Percentiles rank a stretch among this genome's conserved stretches.
These are phyloP conservation scores for Autographa pulchrina DNA, from an alignment of 2,888 invertebrate species.

Conservation along the genomic window DNA sequence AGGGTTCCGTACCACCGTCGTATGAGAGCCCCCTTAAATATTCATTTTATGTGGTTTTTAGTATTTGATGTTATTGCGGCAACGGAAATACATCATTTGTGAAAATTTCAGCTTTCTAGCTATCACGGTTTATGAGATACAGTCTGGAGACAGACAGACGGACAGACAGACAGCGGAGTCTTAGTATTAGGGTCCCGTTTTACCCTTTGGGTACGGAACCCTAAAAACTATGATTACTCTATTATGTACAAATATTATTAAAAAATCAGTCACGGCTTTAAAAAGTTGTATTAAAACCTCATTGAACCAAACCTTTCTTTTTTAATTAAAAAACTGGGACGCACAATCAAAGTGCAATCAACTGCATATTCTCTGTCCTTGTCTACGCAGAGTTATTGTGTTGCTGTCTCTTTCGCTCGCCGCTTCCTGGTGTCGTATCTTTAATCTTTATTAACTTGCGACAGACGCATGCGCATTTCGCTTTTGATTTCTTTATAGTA, in stretches of 20 bases:
- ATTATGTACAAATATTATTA: slow-evolving; percentile 24
- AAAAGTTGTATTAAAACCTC: slow-evolving; percentile 46
- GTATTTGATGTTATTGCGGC: too few relatives aligned
- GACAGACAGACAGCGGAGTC: too few relatives aligned
- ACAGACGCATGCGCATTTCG: slow-evolving; percentile 11
- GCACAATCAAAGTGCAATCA: slow-evolving; percentile 61
- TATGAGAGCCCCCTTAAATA: too few relatives aligned
- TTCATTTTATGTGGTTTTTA: too few relatives aligned
- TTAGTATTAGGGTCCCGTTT: too few relatives aligned
- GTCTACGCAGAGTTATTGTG: slow-evolving; percentile 15
- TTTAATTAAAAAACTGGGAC: slow-evolving; percentile 53
- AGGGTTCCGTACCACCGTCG: too few relatives aligned
- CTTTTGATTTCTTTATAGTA: slow-evolving; percentile 13
- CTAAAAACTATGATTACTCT: slow-evolving; percentile 27
- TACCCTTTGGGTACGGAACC: too few relatives aligned
- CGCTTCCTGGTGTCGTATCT: slow-evolving; percentile 45
- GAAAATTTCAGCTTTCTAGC: too few relatives aligned
- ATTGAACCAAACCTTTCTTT: slow-evolving; percentile 41
- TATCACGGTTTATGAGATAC: too few relatives aligned
- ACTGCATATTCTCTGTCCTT: slow-evolving; percentile 35
- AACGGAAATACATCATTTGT: too few relatives aligned
- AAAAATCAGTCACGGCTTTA: slow-evolving; percentile 37
- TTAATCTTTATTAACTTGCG: slow-evolving; percentile 39
- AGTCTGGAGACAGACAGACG: too few relatives aligned
- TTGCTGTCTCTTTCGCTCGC: slow-evolving; percentile 28